A percentile compares a stretch with the other conserved stretches of the same genome.
phyloP scores from a whole-genome alignment of 2,797 vertebrate species.

The Takifugu ocellatus region DNA sequence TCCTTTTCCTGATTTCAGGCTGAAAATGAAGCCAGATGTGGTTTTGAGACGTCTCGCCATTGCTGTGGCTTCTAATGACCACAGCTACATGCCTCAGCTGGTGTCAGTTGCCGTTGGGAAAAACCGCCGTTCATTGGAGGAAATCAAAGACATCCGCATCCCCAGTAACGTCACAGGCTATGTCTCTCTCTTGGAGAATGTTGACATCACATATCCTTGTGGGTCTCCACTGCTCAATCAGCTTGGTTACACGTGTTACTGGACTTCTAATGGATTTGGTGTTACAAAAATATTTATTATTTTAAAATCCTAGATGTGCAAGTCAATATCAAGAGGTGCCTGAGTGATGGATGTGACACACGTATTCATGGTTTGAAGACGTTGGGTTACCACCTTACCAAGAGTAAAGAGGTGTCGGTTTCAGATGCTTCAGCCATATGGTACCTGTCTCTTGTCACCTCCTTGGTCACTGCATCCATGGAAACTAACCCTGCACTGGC shows the following conservation, averaged over 20 bases:
- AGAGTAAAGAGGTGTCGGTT: slow-evolving; percentile 89
- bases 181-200: slow-evolving; percentile 92
- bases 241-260: not conserved
- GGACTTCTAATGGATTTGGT: not conserved
- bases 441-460: slow-evolving; percentile 97
- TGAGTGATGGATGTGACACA: slow-evolving; percentile 95
- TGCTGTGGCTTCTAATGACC: slow-evolving; percentile 91
- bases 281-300: not conserved
- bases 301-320: slow-evolving; percentile 83
- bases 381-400: slow-evolving; percentile 89
- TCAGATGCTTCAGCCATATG: slow-evolving; percentile 97
- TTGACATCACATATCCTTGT: slow-evolving; percentile 95
- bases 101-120: slow-evolving; percentile 93
- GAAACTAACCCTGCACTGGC: slow-evolving; percentile 92
- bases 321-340: slow-evolving; percentile 97
- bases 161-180: slow-evolving; percentile 97
- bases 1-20: slow-evolving; percentile 65
- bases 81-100: slow-evolving; percentile 99
- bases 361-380: slow-evolving; percentile 94
- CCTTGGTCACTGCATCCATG: slow-evolving; percentile 95
- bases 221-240: slow-evolving; percentile 66
- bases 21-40: slow-evolving; percentile 95
- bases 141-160: slow-evolving; percentile 94
- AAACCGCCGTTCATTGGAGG: slow-evolving; percentile 85
- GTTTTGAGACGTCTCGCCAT: slow-evolving; percentile 91